Evolutionary conservation across 2,797 vertebrate genomes (phyloP), one percentile per base, ranked within the genome.

Genomic region (Liasis olivaceus): DNA sequence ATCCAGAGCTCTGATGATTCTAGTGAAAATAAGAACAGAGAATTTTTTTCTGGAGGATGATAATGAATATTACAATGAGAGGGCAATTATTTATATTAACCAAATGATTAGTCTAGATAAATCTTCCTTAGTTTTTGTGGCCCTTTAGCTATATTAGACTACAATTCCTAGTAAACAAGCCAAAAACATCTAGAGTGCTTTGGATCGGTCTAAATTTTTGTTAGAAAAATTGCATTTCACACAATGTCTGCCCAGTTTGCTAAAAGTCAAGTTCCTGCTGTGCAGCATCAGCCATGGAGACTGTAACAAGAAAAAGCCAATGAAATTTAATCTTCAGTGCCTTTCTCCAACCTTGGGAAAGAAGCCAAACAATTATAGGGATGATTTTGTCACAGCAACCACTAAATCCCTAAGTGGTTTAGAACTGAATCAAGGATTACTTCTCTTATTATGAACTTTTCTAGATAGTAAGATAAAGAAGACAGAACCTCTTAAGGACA

Each of bases 341-440:
- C 20, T 81, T 81, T 47, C 20, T 81, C 47, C 36, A 81, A 47
- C 36, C 20, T 47, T 81, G 72, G 72, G 36, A 47, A 81, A 81
- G 1, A 81, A 81, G 8, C 72, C 72, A 81, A 81, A 81, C 24
- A 81, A 81, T 47, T 81, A 81, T 47, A 36, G 20, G 36, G 20
- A 47, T 36, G 47, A 81, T 81, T 81, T 81, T 42, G 72, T 42
- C 72, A 81, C 20, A 81, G 72, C 36, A 81, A 47, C 36, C 72
- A 81, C 9, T 81, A 47, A 4, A 47, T 47, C 72, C 36, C 72
- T 81, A 81, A 47, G 72, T 47, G 72, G 1, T 90, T 90, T 89
- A 2, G 2, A 87, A 13, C 17, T 92, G 6, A n/a, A 93, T 88
- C 90, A 92, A 92, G 62, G 87, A 93, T 59, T 90, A 88, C 36